Evolutionary conservation across 2,113 vertebrate genomes (phyloP), one percentile per base, ranked within the genome.

Genomic region (Turdus rufiventris): DNA sequence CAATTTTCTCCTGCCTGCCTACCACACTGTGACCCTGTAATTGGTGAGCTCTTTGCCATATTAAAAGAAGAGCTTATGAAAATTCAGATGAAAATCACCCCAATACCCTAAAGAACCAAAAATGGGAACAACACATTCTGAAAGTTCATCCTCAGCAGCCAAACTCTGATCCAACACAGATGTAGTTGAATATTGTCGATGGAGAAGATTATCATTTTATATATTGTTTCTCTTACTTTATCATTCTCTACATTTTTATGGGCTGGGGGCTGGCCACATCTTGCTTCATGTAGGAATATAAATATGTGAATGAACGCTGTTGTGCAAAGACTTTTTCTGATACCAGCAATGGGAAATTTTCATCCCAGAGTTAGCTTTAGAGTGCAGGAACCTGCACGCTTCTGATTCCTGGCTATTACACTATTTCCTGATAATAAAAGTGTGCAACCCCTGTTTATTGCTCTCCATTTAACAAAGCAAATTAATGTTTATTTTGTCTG

Each of bases 151-250:
- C 76, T 96, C 94, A 71, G 93, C 91, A 95, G 95, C 91, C 94
- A 97, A 96, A 74, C 58, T 60, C 85, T 96, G 95, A 97, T 96
- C 90, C 91, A 94, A 92, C 88, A 92, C 94, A 97, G 95, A 95
- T 96, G 94, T 67, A 85, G 77, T 8, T 45, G 71, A 66, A 88
- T 53, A 57, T 17, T 77, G 85, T 92, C 91, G 70, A 95, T 75
- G 70, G 83, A 68, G 74, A 81, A 93, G 72, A 95, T 94, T 81
- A 87, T 85, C 0, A 14, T 92, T 88, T 93, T 70, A 88, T 91
- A 26, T 81, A 78, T 93, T 75, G 53, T 80, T 96, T 86, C 73
- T 83, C 70, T 86, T 82, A 51, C 73, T 71, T 95, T 92, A 91
- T 93, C 84, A 87, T 94, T 94, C 80, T 60, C 75, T 40, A 58